Percentiles rank a stretch among this genome's conserved stretches.
phyloP scores from a whole-genome alignment of 2,113 vertebrate species.

The Takifugu bimaculatus region DNA sequence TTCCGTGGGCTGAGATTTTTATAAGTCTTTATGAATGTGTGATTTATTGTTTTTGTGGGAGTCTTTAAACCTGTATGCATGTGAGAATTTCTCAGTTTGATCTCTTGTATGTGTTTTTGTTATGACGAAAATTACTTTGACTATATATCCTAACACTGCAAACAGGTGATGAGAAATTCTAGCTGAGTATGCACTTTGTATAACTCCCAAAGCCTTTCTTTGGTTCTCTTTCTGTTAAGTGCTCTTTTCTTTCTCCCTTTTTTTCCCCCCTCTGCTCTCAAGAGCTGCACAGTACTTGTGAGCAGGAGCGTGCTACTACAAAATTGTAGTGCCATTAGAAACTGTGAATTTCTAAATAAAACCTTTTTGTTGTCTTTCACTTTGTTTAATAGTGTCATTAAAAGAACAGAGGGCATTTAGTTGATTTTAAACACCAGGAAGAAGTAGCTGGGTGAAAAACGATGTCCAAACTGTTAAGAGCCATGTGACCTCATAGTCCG shows the following conservation, averaged over 20 bases:
- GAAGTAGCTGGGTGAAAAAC: no score
- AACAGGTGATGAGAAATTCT: constrained; percentile 65
- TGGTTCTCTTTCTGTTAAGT: constrained; percentile 80
- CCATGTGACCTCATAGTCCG: no score
- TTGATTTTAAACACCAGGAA: not conserved
- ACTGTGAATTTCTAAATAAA: constrained; percentile 99
- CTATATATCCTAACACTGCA: constrained; percentile 34
- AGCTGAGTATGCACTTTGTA: constrained; percentile 91
- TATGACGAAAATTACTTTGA: constrained; percentile 52
- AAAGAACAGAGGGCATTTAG: not conserved
- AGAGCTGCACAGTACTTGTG: constrained; percentile 76
- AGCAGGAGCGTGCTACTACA: constrained; percentile 85
- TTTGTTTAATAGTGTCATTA: constrained; percentile 50
- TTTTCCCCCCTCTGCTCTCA: constrained; percentile 42
- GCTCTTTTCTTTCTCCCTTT: constrained; percentile 69
- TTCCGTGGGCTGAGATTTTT: constrained; percentile 35
- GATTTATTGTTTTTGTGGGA: constrained; percentile 20
- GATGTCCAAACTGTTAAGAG: not conserved
- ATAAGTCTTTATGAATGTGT: constrained; percentile 40
- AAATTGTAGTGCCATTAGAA: constrained; percentile 98
- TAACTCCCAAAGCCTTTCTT: constrained; percentile 81
- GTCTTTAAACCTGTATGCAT: constrained; percentile 27
- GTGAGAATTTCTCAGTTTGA: constrained; percentile 28
- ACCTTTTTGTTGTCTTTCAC: constrained; percentile 82
- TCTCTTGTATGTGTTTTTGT: constrained; percentile 21